A percentile compares a stretch with the other conserved stretches of the same genome.
Evolutionary conservation across 2,113 vertebrate species (phyloP).

Genomic region (Corvus moneduloides): DNA sequence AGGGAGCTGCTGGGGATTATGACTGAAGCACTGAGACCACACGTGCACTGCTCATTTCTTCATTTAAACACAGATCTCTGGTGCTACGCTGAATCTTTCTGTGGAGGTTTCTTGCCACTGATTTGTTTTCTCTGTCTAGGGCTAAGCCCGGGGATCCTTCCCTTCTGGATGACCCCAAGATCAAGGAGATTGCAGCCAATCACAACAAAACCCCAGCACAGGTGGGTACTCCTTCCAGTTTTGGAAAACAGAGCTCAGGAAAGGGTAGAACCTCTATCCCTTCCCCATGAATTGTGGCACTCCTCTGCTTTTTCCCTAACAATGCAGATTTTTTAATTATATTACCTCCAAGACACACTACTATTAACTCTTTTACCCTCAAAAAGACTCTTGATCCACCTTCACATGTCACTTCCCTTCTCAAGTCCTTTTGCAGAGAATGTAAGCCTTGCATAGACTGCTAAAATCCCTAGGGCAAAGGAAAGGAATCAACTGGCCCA

Average conservation of each 20-base stretch:
- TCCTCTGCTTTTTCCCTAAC: neutral
- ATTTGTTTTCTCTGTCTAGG: slow-evolving; percentile 55
- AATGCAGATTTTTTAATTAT: neutral
- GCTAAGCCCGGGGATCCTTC: slow-evolving; percentile 74
- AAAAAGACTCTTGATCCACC: neutral
- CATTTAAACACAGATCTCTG: neutral
- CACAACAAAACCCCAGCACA: slow-evolving; percentile 86
- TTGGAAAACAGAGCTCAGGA: neutral
- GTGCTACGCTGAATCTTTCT: neutral
- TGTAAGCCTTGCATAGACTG: neutral
- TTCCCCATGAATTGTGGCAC: neutral
- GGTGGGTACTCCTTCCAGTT: slow-evolving; percentile 42
- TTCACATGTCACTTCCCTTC: neutral
- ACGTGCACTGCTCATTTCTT: neutral
- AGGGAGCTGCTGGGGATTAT: neutral
- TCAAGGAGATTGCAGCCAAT: slow-evolving; percentile 81
- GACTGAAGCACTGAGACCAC: neutral
- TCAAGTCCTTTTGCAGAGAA: neutral
- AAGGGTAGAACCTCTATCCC: neutral
- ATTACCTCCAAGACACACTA: neutral
- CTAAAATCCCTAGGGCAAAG: neutral
- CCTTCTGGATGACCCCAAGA: slow-evolving; percentile 81
- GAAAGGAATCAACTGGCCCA: neutral
- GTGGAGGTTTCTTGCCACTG: neutral
- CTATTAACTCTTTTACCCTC: neutral